phyloP scores from a whole-genome alignment of 2,888 invertebrate species.

The Rhaphigaster nebulosa region DNA sequence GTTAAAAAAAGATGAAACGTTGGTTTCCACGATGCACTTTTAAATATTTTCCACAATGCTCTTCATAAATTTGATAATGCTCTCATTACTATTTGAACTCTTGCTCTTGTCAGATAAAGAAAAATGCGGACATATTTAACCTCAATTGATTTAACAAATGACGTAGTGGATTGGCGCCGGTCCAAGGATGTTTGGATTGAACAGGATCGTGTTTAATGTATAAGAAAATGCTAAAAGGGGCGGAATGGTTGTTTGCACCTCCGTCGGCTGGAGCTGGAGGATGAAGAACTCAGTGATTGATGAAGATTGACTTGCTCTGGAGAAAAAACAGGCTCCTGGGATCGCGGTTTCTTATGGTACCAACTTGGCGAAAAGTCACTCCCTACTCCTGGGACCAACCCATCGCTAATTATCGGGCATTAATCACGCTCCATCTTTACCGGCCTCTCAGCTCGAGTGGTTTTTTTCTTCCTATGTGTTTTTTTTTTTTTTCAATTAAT shows the following conservation, averaged over 20 bases:
- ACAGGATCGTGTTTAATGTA: constrained; percentile 35
- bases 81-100: background rate
- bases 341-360: constrained; percentile 10
- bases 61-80: no score
- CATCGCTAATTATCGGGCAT: constrained; percentile 20
- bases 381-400: background rate
- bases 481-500: background rate
- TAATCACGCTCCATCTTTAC: constrained; percentile 40
- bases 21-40: no score
- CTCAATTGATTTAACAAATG: constrained; percentile 20
- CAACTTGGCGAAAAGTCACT: constrained; percentile 37
- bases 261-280: background rate
- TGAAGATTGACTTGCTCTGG: constrained; percentile 49
- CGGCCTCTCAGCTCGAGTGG: background rate
- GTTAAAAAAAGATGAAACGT: no score
- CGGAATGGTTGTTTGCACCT: constrained; percentile 50
- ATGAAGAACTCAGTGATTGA: constrained; percentile 51
- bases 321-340: constrained; percentile 23
- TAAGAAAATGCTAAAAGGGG: constrained; percentile 52
- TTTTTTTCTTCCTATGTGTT: background rate
- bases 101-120: background rate
- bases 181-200: constrained; percentile 19
- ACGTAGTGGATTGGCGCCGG: background rate
- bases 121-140: background rate
- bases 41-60: background rate